Evolutionary conservation across 2,797 vertebrate species (phyloP), one percentile per base, ranked within the genome.

Genomic region (Nyctalus aviator): DNA sequence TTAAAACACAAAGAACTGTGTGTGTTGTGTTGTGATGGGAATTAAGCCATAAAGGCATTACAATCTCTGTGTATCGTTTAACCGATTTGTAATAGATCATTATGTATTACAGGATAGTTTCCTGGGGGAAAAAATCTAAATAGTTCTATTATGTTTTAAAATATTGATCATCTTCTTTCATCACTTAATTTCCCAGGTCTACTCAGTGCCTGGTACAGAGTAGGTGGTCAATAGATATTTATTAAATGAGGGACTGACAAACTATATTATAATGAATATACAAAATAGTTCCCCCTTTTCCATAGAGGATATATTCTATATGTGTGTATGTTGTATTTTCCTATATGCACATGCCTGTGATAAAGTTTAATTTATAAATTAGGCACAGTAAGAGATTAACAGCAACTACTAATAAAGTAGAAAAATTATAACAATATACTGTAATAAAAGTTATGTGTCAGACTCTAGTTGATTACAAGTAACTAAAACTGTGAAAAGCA

Each of bases 31-130:
- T 66, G 41, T 84, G 76, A 93, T 66, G 37, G 12, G 66, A 90
- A 92, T 92, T 76, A 91, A 93, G 62, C 20, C 32, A 72, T 71
- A 71, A 92, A 93, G 48, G 77, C 84, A 75, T 57, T 88, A 66
- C 25, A n/a, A 68, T 50, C 27, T 30, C 69, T 73, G 3, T 83
- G 90, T 83, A 44, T 71, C 92, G 96, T 93, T 90, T 71, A 93
- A 95, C 27, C n/a, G n/a, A n/a, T 92, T 87, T 82, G 46, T 23
- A 62, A 85, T 20, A 15, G 0, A 41, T 44, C 71, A 96, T 73
- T 17, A 77, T 82, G 44, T 11, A 37, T 57, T 55, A 35, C 13
- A 72, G 78, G 20, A 93, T 15, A 12, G 5, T 92, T 96, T 87
- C 27, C 72, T 92, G 46, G 71, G 77, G 69, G 88, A 41, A 46